A percentile compares a stretch with the other conserved stretches of the same genome.
phyloP scores from a whole-genome alignment of 2,113 vertebrate species.

The Camelus bactrianus region DNA sequence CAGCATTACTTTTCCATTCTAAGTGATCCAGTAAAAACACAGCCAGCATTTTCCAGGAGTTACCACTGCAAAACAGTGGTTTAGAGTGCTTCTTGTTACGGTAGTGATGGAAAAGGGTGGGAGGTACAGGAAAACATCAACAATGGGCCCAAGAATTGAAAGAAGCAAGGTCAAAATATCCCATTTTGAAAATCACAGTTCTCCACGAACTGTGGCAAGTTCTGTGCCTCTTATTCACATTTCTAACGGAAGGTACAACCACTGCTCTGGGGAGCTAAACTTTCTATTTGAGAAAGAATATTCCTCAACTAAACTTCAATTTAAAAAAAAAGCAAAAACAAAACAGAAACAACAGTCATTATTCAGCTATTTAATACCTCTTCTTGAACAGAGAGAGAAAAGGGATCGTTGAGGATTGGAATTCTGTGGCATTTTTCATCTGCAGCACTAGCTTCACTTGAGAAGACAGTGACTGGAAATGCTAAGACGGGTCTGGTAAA shows the following conservation, averaged over 20 bases:
- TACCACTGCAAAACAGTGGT: background rate
- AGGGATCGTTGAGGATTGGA: background rate
- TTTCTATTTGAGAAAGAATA: conserved; percentile 2
- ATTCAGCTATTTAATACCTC: background rate
- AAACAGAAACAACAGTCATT: conserved; percentile 21
- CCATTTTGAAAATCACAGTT: background rate
- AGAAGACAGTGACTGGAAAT: background rate
- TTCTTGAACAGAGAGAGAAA: background rate
- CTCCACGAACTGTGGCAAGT: background rate
- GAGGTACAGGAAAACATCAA: background rate
- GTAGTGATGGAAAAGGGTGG: background rate
- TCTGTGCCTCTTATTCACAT: background rate
- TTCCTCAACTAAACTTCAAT: background rate
- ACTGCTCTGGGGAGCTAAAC: background rate
- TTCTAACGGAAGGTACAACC: background rate
- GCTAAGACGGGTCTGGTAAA: background rate
- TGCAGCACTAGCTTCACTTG: background rate
- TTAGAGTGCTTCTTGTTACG: background rate
- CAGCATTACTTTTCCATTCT: background rate
- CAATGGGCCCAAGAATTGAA: background rate
- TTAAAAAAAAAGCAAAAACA: background rate
- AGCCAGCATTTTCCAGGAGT: background rate
- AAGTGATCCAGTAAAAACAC: background rate
- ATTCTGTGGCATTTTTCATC: background rate
- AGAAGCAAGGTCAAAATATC: background rate